Evolutionary conservation across 1,140 invertebrate genomes (phyloP).

Genomic region (Metopolophium dirhodum): DNA sequence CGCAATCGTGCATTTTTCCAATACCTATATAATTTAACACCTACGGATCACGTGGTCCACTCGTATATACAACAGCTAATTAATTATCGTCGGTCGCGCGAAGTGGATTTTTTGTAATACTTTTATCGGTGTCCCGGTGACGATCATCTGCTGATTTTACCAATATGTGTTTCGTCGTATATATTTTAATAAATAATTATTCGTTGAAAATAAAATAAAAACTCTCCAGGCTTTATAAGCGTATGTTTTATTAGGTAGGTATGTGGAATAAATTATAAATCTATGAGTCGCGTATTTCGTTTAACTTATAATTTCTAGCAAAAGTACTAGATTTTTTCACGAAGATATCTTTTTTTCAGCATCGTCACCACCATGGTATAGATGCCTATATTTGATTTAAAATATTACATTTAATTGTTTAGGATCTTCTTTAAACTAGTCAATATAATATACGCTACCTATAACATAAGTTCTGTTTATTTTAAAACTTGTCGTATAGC

Average conservation of each 20-base stretch:
- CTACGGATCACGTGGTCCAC: slow-evolving; percentile 13
- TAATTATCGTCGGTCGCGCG: background rate
- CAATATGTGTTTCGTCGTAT: background rate
- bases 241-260: background rate
- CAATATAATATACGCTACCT: background rate
- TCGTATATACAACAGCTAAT: slow-evolving; percentile 11
- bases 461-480: background rate
- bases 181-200: slow-evolving; percentile 9
- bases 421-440: background rate
- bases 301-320: background rate
- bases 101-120: background rate
- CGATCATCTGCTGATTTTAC: background rate
- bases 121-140: background rate
- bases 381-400: background rate
- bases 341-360: background rate
- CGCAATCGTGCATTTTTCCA: background rate
- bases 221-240: background rate
- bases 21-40: slow-evolving; percentile 37
- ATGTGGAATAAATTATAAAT: background rate
- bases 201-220: background rate
- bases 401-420: background rate
- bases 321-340: background rate
- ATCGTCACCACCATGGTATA: background rate
- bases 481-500: background rate
- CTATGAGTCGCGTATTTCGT: background rate